These are phyloP conservation scores for honey bee (Apis mellifera) DNA, from an alignment of 1,140 invertebrate genomes.

Conservation along the genomic window DNA sequence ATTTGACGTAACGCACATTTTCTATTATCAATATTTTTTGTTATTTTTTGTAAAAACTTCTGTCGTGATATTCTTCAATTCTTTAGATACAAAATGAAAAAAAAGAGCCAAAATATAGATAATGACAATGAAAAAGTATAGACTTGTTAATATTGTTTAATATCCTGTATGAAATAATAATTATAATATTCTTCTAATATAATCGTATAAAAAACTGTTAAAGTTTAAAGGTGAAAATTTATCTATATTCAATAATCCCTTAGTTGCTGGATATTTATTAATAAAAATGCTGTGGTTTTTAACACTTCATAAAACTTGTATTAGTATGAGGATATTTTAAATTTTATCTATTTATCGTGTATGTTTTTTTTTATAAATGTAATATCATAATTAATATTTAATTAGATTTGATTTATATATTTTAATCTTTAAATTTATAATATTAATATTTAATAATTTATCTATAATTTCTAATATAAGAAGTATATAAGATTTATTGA, in stretches of 20 bases:
- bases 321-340: too few species aligned
- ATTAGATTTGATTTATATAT: not conserved
- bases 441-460: too few species aligned
- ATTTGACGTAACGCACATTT: not conserved
- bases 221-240: slow-evolving; percentile 27
- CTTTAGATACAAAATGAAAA: not conserved
- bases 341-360: not conserved
- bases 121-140: not conserved
- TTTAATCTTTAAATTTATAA: too few species aligned
- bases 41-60: too few species aligned
- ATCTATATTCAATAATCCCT: not conserved
- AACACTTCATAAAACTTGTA: not conserved
- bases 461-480: too few species aligned
- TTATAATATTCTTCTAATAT: not conserved
- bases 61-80: not conserved
- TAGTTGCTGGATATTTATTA: not conserved
- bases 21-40: too few species aligned
- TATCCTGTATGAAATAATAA: not conserved
- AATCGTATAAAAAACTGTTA: not conserved
- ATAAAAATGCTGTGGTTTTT: not conserved
- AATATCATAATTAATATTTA: not conserved
- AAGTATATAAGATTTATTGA: too few species aligned
- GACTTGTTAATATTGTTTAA: not conserved
- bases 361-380: not conserved
- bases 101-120: not conserved